Percentiles rank a stretch among this genome's conserved stretches.
These are phyloP conservation scores for Tupiocoris notatus DNA, from an alignment of 2,888 invertebrate species.

Conservation along the genomic window DNA sequence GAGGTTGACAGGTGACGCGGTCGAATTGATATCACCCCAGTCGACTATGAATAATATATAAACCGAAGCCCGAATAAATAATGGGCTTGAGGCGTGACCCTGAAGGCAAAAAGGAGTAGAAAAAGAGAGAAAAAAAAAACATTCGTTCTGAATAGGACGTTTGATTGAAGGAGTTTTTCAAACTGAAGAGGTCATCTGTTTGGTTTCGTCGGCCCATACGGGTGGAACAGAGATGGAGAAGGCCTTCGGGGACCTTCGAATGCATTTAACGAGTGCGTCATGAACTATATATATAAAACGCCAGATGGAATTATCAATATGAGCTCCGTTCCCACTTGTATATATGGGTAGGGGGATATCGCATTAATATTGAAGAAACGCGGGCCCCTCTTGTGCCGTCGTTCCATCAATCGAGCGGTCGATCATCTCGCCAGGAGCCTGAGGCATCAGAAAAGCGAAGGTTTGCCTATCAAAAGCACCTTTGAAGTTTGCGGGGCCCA, in stretches of 20 bases:
- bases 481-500: background rate
- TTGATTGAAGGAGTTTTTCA: constrained; percentile 25
- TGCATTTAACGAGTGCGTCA: constrained; percentile 43
- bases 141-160: constrained; percentile 27
- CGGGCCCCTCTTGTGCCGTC: too few relatives aligned
- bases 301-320: constrained; percentile 45
- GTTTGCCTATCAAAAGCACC: background rate
- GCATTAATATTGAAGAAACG: constrained; percentile 22
- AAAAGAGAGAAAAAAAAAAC: background rate
- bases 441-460: background rate
- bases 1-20: constrained; percentile 33
- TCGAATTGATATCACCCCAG: constrained; percentile 30
- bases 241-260: constrained; percentile 11
- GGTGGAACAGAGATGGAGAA: background rate
- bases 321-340: constrained; percentile 20
- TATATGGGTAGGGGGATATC: background rate
- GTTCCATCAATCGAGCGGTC: background rate
- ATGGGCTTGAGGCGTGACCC: constrained; percentile 8
- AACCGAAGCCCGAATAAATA: constrained; percentile 26
- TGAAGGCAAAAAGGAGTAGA: constrained; percentile 20
- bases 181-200: constrained; percentile 35
- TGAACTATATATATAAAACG: constrained; percentile 41
- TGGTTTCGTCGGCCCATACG: constrained; percentile 8
- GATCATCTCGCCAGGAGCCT: background rate
- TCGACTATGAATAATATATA: constrained; percentile 35